A percentile compares a stretch with the other conserved stretches of the same genome.
These are phyloP conservation scores for Motacilla tschutschensis DNA, from an alignment of 2,113 vertebrate species.

Conservation along the genomic window DNA sequence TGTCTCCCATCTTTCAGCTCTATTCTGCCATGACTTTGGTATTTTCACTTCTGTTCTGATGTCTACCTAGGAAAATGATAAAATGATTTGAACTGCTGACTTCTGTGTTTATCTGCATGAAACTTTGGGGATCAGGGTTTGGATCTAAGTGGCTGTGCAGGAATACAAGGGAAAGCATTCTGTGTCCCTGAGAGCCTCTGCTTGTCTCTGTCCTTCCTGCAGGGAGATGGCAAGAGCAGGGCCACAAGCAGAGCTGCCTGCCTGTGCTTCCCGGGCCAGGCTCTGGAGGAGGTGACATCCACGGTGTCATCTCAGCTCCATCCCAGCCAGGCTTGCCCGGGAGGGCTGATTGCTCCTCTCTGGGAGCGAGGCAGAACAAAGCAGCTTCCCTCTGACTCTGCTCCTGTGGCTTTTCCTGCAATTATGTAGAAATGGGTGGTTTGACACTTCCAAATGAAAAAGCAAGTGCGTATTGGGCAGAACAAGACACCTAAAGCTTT, in stretches of 20 bases:
- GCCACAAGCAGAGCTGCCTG: rapidly evolving
- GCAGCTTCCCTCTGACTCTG: neutral
- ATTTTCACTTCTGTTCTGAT: neutral
- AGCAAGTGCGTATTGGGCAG: neutral
- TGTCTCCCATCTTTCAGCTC: neutral
- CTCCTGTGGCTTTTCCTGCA: neutral
- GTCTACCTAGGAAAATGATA: neutral
- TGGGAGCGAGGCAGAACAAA: neutral
- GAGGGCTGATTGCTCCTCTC: neutral
- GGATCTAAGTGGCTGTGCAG: neutral
- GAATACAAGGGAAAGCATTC: neutral
- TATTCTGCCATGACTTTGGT: neutral
- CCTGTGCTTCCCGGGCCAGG: neutral
- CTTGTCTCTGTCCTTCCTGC: neutral
- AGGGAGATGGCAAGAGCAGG: neutral
- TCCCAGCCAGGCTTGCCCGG: neutral
- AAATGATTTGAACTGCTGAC: neutral
- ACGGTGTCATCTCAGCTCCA: neutral
- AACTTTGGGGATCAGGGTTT: neutral
- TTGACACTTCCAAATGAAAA: neutral
- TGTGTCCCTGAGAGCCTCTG: neutral
- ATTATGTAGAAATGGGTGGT: neutral
- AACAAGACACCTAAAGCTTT: neutral
- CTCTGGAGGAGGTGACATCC: neutral
- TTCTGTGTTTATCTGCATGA: neutral